Conservation (phyloP, 2,113 vertebrate genomes). For the Oryzias celebensis region DNA sequence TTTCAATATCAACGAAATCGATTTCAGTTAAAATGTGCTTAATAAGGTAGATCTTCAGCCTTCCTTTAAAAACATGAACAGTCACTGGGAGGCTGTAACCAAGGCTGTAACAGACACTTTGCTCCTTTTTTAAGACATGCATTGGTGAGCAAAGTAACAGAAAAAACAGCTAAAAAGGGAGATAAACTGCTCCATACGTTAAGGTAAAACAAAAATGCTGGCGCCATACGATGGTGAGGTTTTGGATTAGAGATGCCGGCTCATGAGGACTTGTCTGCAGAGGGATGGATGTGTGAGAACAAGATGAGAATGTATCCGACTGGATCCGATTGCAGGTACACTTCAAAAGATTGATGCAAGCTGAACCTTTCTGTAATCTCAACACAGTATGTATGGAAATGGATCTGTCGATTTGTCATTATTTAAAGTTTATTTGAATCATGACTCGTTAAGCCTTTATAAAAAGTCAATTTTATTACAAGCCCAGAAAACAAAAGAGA, state of each 20-base stretch:
- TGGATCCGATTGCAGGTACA: constrained; percentile 84
- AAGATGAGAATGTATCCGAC: constrained; percentile 82
- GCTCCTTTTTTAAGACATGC: constrained; percentile 82
- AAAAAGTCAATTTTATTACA: too few relatives aligned
- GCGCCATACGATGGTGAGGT: constrained; percentile 83
- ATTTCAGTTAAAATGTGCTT: too few relatives aligned
- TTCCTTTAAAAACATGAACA: too few relatives aligned
- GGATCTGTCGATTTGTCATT: too few relatives aligned
- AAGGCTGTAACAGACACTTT: constrained; percentile 81
- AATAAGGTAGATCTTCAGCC: too few relatives aligned
- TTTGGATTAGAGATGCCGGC: constrained; percentile 79
- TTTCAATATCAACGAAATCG: too few relatives aligned
- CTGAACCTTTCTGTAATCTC: too few relatives aligned
- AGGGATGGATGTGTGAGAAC: constrained; percentile 77
- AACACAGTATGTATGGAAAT: too few relatives aligned
- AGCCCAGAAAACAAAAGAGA: too few relatives aligned
- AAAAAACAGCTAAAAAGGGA: constrained; percentile 77
- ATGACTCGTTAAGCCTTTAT: too few relatives aligned
- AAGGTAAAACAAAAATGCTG: constrained; percentile 81
- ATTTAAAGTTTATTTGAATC: too few relatives aligned
- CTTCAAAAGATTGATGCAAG: background rate
- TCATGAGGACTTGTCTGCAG: constrained; percentile 78
- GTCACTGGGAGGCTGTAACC: too few relatives aligned
- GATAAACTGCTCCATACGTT: constrained; percentile 84
- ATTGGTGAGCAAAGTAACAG: constrained; percentile 67